A percentile compares a stretch with the other conserved stretches of the same genome.
Conservation (phyloP, 2,797 vertebrate genomes). For the Acanthurus lineatus region DNA sequence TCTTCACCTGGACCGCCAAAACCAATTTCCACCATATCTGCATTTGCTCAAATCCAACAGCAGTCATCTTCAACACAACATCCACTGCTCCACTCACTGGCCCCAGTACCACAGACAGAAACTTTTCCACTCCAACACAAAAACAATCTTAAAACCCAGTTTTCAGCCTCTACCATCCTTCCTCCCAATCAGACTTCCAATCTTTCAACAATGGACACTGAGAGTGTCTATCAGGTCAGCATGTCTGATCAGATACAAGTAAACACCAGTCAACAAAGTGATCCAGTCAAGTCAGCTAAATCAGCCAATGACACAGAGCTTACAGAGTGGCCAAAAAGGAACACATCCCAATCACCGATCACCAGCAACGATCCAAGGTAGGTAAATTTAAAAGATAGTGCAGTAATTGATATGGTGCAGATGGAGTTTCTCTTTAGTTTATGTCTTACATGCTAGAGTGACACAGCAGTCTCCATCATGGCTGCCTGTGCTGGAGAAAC, state of each 20-base stretch:
- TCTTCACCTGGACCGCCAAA: not conserved
- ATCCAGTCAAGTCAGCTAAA: slow-evolving; percentile 41
- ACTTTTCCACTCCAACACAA: slow-evolving; percentile 12
- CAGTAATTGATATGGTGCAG: not conserved
- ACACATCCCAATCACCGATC: slow-evolving; percentile 85
- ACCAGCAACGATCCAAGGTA: slow-evolving; percentile 83
- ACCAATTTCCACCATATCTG: slow-evolving; percentile 7
- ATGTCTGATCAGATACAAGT: slow-evolving; percentile 40
- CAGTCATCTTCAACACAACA: slow-evolving; percentile 33
- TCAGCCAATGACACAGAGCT: slow-evolving; percentile 67
- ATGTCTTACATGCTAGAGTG: slow-evolving; percentile 64
- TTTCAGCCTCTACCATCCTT: slow-evolving; percentile 25
- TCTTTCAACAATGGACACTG: slow-evolving; percentile 11
- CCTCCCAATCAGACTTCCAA: slow-evolving; percentile 24
- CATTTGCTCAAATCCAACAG: slow-evolving; percentile 22
- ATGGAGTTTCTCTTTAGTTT: slow-evolving; percentile 2
- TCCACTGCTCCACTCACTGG: slow-evolving; percentile 10
- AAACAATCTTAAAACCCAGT: slow-evolving; percentile 8
- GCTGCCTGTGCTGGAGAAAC: slow-evolving; percentile 85
- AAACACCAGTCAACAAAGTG: slow-evolving; percentile 61
- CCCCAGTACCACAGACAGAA: slow-evolving; percentile 25
- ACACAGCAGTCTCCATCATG: slow-evolving; percentile 79
- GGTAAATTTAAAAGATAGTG: slow-evolving; percentile 11
- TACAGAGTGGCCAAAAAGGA: slow-evolving; percentile 77
- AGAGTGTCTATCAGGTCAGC: slow-evolving; percentile 41